These are phyloP conservation scores for Leptarthrus brevirostris DNA, from an alignment of 2,888 invertebrate genomes.

Conservation along the genomic window DNA sequence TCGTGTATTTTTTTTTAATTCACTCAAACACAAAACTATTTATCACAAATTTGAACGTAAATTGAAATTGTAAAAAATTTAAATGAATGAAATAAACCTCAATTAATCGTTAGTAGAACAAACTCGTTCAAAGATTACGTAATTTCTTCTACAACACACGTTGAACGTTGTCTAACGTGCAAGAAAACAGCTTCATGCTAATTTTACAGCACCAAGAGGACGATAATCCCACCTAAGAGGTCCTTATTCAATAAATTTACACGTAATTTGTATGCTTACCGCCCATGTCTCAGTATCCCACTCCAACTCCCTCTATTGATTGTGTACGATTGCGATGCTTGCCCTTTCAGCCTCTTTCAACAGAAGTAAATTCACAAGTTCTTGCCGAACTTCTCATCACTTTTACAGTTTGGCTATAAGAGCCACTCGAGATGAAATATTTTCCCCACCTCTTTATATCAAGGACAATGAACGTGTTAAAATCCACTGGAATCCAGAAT, in stretches of 20 bases:
- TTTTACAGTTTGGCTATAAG: neutral
- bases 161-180: neutral
- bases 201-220: neutral
- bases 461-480: constrained; percentile 31
- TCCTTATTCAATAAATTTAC: constrained; percentile 23
- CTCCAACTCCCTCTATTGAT: no score
- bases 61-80: no score
- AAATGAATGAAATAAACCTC: no score
- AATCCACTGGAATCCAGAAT: constrained; percentile 16
- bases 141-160: neutral
- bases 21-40: no score
- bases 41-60: no score
- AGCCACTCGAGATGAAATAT: constrained; percentile 13
- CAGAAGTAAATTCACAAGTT: neutral
- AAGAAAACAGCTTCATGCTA: constrained; percentile 17
- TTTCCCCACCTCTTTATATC: neutral
- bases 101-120: no score
- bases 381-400: neutral
- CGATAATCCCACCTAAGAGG: constrained; percentile 3
- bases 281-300: neutral
- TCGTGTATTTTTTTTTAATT: no score
- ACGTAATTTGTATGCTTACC: neutral
- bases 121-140: neutral
- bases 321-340: no score
- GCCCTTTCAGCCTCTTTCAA: no score